These are phyloP conservation scores for Boleophthalmus pectinirostris DNA, from an alignment of 2,113 vertebrate genomes.

Conservation along the genomic window DNA sequence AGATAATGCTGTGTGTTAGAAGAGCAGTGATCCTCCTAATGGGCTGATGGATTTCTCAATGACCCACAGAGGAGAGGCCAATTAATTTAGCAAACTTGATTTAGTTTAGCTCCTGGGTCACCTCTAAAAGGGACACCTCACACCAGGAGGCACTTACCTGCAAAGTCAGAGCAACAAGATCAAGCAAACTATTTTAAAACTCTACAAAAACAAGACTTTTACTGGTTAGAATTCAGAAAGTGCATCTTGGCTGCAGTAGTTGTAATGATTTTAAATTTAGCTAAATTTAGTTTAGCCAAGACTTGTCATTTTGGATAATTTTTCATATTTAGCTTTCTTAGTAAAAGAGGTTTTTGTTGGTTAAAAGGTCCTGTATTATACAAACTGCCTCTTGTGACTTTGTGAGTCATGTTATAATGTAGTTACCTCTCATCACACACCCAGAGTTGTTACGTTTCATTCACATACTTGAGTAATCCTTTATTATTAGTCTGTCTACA, in stretches of 20 bases:
- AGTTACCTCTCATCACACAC: too few species aligned
- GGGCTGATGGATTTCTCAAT: conserved; percentile 40
- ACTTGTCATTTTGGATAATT: too few species aligned
- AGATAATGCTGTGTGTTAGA: conserved; percentile 1
- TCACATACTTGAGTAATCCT: too few species aligned
- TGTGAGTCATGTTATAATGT: too few species aligned
- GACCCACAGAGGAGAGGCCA: conserved; percentile 30
- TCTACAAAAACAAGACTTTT: background rate
- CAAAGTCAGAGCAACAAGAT: background rate
- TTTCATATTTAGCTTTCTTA: too few species aligned
- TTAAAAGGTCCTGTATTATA: too few species aligned
- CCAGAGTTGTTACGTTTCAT: too few species aligned
- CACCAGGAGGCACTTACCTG: background rate
- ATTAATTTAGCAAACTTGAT: conserved; percentile 38
- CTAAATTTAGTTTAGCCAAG: too few species aligned
- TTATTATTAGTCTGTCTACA: too few species aligned
- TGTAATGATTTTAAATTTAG: too few species aligned
- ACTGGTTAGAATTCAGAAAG: background rate
- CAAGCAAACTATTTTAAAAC: background rate
- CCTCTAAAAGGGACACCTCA: conserved; percentile 19
- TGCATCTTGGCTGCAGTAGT: background rate
- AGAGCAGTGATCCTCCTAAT: conserved; percentile 61
- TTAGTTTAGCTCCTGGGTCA: conserved; percentile 36
- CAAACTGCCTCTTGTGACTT: too few species aligned
- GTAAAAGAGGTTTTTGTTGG: too few species aligned